phyloP scores from a whole-genome alignment of 2,888 invertebrate species.

The Macroteleia sp. region DNA sequence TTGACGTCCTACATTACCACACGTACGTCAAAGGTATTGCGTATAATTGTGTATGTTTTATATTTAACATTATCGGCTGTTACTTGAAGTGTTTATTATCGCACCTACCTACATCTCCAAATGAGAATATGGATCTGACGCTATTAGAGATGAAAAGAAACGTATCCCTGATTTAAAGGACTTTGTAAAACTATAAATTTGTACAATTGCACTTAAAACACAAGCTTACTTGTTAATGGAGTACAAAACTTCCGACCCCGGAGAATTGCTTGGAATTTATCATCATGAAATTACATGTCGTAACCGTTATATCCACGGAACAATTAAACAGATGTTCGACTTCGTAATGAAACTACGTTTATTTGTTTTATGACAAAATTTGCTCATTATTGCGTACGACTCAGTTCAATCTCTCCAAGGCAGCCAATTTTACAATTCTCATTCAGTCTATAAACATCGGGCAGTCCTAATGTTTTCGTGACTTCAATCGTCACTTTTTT shows the following conservation, averaged over 20 bases:
- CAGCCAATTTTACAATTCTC: slow-evolving; percentile 40
- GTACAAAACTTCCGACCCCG: neutral
- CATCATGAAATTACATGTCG: slow-evolving; percentile 12
- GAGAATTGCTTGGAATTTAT: slow-evolving; percentile 18
- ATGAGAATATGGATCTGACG: too few relatives aligned
- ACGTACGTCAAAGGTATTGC: neutral
- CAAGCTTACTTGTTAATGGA: too few relatives aligned
- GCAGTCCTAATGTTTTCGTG: slow-evolving; percentile 16
- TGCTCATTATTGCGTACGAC: slow-evolving; percentile 15
- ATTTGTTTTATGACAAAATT: slow-evolving; percentile 26
- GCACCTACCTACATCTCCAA: too few relatives aligned
- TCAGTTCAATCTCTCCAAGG: neutral
- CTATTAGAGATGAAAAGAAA: too few relatives aligned
- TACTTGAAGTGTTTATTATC: too few relatives aligned
- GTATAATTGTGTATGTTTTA: too few relatives aligned
- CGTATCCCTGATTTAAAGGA: too few relatives aligned
- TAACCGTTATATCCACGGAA: neutral
- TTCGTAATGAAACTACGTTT: slow-evolving; percentile 1
- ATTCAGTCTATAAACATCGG: slow-evolving; percentile 33
- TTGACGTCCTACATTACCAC: slow-evolving; percentile 25
- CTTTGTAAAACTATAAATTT: too few relatives aligned
- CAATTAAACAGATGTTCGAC: slow-evolving; percentile 16
- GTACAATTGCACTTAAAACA: too few relatives aligned
- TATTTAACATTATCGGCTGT: too few relatives aligned
- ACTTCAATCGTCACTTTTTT: slow-evolving; percentile 33